A percentile compares a stretch with the other conserved stretches of the same genome.
Conservation (phyloP, 2,888 invertebrate genomes). For the Antitype chi region DNA sequence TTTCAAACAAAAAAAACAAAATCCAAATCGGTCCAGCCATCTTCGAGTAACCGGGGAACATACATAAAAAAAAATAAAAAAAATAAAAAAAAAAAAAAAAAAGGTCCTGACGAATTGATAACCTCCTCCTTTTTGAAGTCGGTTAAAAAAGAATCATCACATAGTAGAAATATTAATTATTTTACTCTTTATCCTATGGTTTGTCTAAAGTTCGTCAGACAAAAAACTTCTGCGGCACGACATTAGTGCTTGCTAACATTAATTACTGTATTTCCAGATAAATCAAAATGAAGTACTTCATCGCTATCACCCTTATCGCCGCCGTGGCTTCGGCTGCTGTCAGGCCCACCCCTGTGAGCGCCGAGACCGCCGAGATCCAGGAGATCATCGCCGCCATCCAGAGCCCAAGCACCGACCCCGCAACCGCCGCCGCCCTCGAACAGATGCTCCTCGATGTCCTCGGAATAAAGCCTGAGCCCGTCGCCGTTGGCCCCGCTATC, state of each 20-base stretch:
- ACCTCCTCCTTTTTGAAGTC: too few species aligned
- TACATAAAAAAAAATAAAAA: too few species aligned
- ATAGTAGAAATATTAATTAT: not conserved
- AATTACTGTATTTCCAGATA: not conserved
- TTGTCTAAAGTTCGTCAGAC: not conserved
- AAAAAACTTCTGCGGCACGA: not conserved
- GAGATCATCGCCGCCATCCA: constrained; percentile 79
- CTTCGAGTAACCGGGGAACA: too few species aligned
- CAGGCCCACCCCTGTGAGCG: constrained; percentile 22
- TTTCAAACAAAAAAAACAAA: too few species aligned
- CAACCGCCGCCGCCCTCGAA: constrained; percentile 73
- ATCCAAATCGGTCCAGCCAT: too few species aligned
- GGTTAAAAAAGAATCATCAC: too few species aligned
- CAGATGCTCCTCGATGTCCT: constrained; percentile 54
- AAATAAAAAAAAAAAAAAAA: too few species aligned
- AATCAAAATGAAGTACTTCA: constrained; percentile 54
- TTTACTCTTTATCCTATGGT: not conserved
- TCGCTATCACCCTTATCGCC: constrained; percentile 49
- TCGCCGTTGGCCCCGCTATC: constrained; percentile 50
- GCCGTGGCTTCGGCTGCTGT: constrained; percentile 48
- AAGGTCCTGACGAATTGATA: too few species aligned
- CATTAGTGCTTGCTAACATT: not conserved
- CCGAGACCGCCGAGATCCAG: constrained; percentile 69
- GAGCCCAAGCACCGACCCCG: constrained; percentile 79
- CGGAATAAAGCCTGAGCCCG: constrained; percentile 56